Evolutionary conservation across 2,113 vertebrate genomes (phyloP).

Genomic region (Misgurnus anguillicaudatus): DNA sequence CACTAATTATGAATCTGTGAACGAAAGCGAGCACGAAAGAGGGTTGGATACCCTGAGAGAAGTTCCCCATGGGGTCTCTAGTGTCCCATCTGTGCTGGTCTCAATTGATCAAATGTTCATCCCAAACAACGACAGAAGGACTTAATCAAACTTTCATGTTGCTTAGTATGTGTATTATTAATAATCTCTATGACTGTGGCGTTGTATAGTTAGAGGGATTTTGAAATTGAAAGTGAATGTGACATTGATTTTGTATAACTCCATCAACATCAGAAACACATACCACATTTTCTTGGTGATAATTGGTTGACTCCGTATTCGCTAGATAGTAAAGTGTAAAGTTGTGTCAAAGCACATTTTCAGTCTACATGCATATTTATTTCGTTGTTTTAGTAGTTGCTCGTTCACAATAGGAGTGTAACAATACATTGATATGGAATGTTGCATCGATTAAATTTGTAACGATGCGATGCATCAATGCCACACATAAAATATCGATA

Average conservation of each 20-base stretch:
- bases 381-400: no score
- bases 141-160: slow-evolving; percentile 65
- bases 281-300: not conserved
- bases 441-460: no score
- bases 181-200: slow-evolving; percentile 63
- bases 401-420: no score
- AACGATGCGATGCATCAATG: no score
- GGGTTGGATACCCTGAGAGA: not conserved
- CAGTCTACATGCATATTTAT: no score
- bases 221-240: not conserved
- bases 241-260: not conserved
- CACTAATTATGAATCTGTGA: slow-evolving; percentile 31
- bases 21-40: not conserved
- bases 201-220: slow-evolving; percentile 60
- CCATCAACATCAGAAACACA: not conserved
- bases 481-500: no score
- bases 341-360: no score
- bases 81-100: slow-evolving; percentile 3
- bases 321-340: no score
- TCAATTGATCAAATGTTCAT: slow-evolving; percentile 36
- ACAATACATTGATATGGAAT: no score
- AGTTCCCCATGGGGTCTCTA: not conserved
- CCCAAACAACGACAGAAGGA: slow-evolving; percentile 54
- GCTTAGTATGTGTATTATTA: slow-evolving; percentile 72
- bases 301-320: not conserved